Percentiles rank a stretch among this genome's conserved stretches.
These are phyloP conservation scores for Lithobates pipiens DNA, from an alignment of 2,797 vertebrate species.

Conservation along the genomic window DNA sequence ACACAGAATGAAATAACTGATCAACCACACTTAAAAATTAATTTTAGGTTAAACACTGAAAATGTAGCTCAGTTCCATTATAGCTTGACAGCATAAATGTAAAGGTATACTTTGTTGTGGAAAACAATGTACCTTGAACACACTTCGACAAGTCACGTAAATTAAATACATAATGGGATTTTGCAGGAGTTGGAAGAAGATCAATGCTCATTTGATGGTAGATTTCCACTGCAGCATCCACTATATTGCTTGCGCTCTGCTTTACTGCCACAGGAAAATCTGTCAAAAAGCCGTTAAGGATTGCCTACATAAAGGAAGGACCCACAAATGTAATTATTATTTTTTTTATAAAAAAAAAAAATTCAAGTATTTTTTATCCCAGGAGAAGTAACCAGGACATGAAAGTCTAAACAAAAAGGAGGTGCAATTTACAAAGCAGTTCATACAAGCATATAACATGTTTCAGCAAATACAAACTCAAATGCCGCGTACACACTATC, in stretches of 20 bases:
- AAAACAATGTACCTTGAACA: constrained; percentile 80
- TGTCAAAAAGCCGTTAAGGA: constrained; percentile 82
- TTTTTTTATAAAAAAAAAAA: background rate
- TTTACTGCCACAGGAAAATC: constrained; percentile 82
- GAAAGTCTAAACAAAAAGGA: background rate
- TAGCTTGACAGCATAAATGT: background rate
- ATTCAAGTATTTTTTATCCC: background rate
- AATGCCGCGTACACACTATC: no score
- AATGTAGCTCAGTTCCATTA: background rate
- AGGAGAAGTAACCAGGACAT: background rate
- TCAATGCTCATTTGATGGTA: constrained; percentile 87
- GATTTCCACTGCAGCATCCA: constrained; percentile 87
- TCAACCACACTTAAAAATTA: background rate
- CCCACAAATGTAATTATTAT: background rate
- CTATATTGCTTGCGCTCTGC: constrained; percentile 78
- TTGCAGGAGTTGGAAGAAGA: constrained; percentile 87
- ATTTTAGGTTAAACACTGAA: background rate
- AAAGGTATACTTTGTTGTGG: background rate
- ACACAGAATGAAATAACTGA: background rate
- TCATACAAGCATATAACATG: background rate
- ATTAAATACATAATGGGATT: constrained; percentile 91
- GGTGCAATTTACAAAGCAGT: background rate
- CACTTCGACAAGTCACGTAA: constrained; percentile 89
- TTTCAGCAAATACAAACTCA: background rate
- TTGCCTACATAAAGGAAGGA: constrained; percentile 74